phyloP scores from a whole-genome alignment of 2,797 vertebrate species.

The Morelia viridis region DNA sequence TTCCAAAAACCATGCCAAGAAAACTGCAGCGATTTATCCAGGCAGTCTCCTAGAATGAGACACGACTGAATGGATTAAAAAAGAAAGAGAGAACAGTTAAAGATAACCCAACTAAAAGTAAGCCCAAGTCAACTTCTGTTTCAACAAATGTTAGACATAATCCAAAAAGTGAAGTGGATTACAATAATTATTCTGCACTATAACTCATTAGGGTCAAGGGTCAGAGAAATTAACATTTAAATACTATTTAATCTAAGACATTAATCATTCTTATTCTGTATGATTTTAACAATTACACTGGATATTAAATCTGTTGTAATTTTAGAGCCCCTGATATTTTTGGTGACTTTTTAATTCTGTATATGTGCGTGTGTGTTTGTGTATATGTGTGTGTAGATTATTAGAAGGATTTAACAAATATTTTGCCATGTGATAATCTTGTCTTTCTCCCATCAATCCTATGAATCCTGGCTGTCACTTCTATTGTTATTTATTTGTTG shows the following conservation, averaged over 20 bases:
- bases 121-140: not conserved
- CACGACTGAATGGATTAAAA: too few species aligned
- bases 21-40: too few species aligned
- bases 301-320: conserved; percentile 49
- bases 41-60: too few species aligned
- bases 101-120: not conserved
- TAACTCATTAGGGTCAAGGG: conserved; percentile 57
- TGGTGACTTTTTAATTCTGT: conserved; percentile 23
- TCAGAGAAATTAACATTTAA: conserved; percentile 66
- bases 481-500: not conserved
- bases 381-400: too few species aligned
- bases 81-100: not conserved
- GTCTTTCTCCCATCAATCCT: too few species aligned
- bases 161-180: conserved; percentile 17
- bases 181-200: conserved; percentile 59
- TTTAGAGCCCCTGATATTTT: conserved; percentile 26
- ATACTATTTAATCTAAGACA: conserved; percentile 58
- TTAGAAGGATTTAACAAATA: too few species aligned
- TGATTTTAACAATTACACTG: conserved; percentile 61
- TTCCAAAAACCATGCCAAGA: too few species aligned
- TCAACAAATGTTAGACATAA: conserved; percentile 9
- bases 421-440: too few species aligned
- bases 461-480: too few species aligned
- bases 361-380: too few species aligned
- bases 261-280: conserved; percentile 62